phyloP scores from a whole-genome alignment of 1,140 invertebrate genomes.

The Drosophila miranda region DNA sequence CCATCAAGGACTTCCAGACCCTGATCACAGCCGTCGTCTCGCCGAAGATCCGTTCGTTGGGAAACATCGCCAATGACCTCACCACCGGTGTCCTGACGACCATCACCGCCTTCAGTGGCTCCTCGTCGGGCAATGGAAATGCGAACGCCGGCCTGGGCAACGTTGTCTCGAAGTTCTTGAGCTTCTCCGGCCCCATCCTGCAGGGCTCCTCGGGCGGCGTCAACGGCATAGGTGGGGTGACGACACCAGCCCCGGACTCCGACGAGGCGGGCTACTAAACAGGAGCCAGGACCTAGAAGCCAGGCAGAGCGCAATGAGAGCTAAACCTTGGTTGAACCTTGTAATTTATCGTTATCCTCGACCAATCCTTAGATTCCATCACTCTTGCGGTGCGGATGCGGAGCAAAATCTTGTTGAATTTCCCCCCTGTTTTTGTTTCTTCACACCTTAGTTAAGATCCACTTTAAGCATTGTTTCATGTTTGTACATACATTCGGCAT shows the following conservation, averaged over 20 bases:
- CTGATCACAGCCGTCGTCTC: conserved; percentile 83
- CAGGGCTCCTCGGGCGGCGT: conserved; percentile 73
- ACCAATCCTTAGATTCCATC: conserved; percentile 5
- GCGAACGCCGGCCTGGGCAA: conserved; percentile 78
- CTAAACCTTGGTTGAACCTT: conserved; percentile 12
- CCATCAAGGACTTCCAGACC: conserved; percentile 82
- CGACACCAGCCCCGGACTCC: conserved; percentile 67
- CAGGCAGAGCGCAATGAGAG: conserved; percentile 18
- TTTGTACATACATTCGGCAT: conserved; percentile 73
- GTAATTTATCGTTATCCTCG: conserved; percentile 47
- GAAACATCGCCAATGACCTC: conserved; percentile 84
- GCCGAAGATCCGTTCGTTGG: conserved; percentile 85
- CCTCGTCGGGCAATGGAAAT: conserved; percentile 77
- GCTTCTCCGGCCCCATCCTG: conserved; percentile 81
- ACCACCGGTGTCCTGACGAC: conserved; percentile 83
- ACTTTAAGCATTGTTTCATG: conserved; percentile 55
- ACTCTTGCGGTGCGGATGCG: conserved; percentile 2
- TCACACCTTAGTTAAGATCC: conserved; percentile 60
- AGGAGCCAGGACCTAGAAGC: too few relatives aligned
- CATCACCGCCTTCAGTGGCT: conserved; percentile 78
- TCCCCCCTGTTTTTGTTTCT: conserved; percentile 38
- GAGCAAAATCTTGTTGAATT: conserved; percentile 8
- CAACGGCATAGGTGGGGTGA: conserved; percentile 60
- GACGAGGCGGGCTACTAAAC: conserved; percentile 77
- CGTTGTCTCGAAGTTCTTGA: conserved; percentile 77